Conservation (phyloP, 2,888 invertebrate genomes). For the Harpalus rubripes region DNA sequence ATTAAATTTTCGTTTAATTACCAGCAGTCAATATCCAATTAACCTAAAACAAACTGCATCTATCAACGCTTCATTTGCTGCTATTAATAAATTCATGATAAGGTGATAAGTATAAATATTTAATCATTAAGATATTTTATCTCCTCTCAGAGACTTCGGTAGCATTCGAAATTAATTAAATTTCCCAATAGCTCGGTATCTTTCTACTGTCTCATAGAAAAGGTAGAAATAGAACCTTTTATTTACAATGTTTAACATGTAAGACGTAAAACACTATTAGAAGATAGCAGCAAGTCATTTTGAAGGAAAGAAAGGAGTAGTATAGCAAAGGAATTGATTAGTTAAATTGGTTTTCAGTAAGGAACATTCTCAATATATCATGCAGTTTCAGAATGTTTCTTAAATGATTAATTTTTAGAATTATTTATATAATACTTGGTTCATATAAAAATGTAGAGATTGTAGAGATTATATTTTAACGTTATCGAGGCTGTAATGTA, state of each 20-base stretch:
- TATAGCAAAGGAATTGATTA: neutral
- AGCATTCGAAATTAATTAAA: conserved; percentile 18
- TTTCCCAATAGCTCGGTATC: neutral
- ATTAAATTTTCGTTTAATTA: conserved; percentile 24
- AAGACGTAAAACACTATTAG: neutral
- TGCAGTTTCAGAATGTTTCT: neutral
- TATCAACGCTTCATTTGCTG: conserved; percentile 17
- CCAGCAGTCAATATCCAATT: conserved; percentile 28
- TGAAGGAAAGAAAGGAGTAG: neutral
- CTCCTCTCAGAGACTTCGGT: neutral
- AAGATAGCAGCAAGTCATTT: neutral
- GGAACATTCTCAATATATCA: neutral
- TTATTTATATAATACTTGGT: too few species aligned
- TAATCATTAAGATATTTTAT: conserved; percentile 20
- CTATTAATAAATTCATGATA: conserved; percentile 24
- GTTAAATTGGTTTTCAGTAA: neutral
- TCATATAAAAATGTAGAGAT: too few species aligned
- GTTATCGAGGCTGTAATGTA: too few species aligned
- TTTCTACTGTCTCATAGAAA: neutral
- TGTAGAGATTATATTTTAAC: too few species aligned
- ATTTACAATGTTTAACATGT: neutral
- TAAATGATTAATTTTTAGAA: too few species aligned
- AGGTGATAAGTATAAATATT: conserved; percentile 33
- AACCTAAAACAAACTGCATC: conserved; percentile 23
- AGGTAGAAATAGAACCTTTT: neutral